These are phyloP conservation scores for Mystacides longicornis DNA, from an alignment of 2,888 invertebrate species.

Conservation along the genomic window DNA sequence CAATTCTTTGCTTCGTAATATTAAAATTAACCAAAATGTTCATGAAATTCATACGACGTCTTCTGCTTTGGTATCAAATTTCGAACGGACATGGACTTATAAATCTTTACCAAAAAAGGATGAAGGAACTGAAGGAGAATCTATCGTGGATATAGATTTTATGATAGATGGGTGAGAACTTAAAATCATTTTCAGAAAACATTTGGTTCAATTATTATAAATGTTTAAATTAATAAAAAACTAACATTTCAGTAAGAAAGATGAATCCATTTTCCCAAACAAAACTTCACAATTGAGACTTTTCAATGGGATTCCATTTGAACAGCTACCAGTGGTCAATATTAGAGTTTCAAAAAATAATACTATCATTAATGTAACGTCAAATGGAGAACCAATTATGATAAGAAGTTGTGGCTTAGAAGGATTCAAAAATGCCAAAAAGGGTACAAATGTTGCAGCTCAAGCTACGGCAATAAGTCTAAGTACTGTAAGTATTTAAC, in stretches of 20 bases:
- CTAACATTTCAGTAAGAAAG: constrained; percentile 45
- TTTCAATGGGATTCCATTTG: constrained; percentile 70
- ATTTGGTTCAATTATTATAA: neutral
- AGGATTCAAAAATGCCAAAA: constrained; percentile 90
- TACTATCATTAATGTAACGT: constrained; percentile 72
- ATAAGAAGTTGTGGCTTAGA: constrained; percentile 78
- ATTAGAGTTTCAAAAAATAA: constrained; percentile 81
- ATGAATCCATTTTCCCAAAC: constrained; percentile 64
- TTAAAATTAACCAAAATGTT: neutral
- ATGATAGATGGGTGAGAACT: constrained; percentile 47
- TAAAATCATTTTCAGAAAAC: neutral
- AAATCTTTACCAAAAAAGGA: constrained; percentile 50
- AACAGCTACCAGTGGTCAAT: constrained; percentile 75
- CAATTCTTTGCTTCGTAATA: neutral
- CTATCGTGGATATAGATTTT: constrained; percentile 61
- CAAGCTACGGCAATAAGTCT: constrained; percentile 85
- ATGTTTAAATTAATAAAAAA: neutral
- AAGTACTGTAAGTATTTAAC: constrained; percentile 53
- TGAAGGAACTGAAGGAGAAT: constrained; percentile 75
- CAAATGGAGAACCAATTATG: constrained; percentile 54
- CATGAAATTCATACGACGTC: constrained; percentile 29
- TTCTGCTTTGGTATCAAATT: constrained; percentile 28
- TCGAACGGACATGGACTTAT: constrained; percentile 35
- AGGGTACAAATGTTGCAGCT: constrained; percentile 95
- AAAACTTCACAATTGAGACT: constrained; percentile 60